A percentile compares a stretch with the other conserved stretches of the same genome.
phyloP scores from a whole-genome alignment of 2,888 invertebrate genomes.

The Gryllus longicercus region DNA sequence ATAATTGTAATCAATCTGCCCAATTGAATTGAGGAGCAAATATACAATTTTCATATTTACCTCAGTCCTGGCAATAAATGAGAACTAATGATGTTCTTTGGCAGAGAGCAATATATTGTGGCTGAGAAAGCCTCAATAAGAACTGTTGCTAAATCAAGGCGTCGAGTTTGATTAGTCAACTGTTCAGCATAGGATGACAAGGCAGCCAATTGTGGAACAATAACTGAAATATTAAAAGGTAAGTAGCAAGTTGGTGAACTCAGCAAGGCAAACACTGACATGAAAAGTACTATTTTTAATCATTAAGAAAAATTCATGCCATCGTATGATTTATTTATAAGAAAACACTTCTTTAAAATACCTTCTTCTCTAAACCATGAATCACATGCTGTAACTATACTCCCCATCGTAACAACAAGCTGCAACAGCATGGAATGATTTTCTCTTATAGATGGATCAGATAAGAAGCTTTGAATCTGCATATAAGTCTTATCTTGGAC shows the following conservation, averaged over 20 bases:
- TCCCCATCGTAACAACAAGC: constrained; percentile 59
- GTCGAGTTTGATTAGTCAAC: constrained; percentile 53
- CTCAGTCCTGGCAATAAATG: constrained; percentile 54
- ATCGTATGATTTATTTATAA: neutral
- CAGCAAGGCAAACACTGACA: constrained; percentile 23
- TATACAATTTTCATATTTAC: constrained; percentile 40
- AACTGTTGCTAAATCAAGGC: constrained; percentile 57
- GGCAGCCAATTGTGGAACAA: constrained; percentile 58
- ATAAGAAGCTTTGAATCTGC: constrained; percentile 49
- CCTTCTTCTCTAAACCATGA: constrained; percentile 60
- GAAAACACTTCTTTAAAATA: constrained; percentile 40
- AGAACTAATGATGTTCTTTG: constrained; percentile 50
- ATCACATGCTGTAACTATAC: constrained; percentile 59
- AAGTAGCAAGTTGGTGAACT: neutral
- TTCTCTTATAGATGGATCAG: constrained; percentile 47
- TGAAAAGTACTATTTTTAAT: constrained; percentile 28
- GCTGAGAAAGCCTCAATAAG: constrained; percentile 64
- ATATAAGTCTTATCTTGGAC: constrained; percentile 57
- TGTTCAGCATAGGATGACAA: constrained; percentile 57
- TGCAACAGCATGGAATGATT: constrained; percentile 54
- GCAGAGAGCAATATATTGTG: constrained; percentile 53
- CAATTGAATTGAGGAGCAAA: too few species aligned
- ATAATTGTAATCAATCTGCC: too few species aligned
- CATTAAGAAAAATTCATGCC: neutral
- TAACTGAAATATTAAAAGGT: constrained; percentile 51